phyloP scores from a whole-genome alignment of 1,140 invertebrate genomes.

The Drosophila bifasciata region DNA sequence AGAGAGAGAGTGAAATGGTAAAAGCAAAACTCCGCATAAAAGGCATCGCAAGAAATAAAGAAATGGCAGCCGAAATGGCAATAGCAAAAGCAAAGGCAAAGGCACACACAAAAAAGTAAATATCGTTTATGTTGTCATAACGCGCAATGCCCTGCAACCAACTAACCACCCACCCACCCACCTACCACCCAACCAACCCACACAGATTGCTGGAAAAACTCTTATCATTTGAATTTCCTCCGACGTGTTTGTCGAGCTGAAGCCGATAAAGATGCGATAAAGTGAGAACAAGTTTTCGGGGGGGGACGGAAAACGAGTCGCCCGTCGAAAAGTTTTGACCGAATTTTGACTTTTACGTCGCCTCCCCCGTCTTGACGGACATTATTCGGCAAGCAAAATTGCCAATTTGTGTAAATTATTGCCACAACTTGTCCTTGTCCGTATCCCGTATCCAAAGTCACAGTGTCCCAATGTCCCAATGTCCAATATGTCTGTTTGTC shows the following conservation, averaged over 20 bases:
- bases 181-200: conserved; percentile 3
- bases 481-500: neutral
- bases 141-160: conserved; percentile 71
- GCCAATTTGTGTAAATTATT: conserved; percentile 82
- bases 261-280: conserved; percentile 80
- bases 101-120: conserved; percentile 77
- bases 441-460: too few relatives aligned
- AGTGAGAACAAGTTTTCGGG: conserved; percentile 73
- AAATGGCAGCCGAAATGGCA: conserved; percentile 48
- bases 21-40: conserved; percentile 49
- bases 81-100: conserved; percentile 34
- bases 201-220: conserved; percentile 26
- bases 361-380: conserved; percentile 64
- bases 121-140: conserved; percentile 83
- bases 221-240: conserved; percentile 78
- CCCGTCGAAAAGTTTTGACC: conserved; percentile 72
- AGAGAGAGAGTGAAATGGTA: neutral
- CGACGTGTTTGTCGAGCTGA: conserved; percentile 73
- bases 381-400: conserved; percentile 62
- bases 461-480: neutral
- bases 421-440: conserved; percentile 63
- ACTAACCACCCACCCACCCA: neutral
- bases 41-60: conserved; percentile 45
- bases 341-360: conserved; percentile 68
- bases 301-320: too few relatives aligned